Evolutionary conservation across 2,888 invertebrate genomes (phyloP), one percentile per base, ranked within the genome.

Genomic region (Brenthis hecate): DNA sequence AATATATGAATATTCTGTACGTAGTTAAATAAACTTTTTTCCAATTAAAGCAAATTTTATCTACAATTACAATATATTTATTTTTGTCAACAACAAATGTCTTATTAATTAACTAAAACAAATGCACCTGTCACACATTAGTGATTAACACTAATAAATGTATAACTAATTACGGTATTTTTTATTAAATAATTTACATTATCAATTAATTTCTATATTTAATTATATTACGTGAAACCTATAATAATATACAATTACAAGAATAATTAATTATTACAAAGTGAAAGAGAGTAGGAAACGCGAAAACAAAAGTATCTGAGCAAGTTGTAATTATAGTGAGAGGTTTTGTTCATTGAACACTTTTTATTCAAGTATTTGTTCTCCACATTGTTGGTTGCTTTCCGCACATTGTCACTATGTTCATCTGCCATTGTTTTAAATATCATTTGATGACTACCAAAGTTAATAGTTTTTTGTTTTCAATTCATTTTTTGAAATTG

Each of bases 301-400:
- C 78, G 86, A 89, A 91, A 90, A 89, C 82, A 90, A 90, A 90
- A 90, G 87, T 88, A 76, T 78, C 80, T 85, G 85, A 76, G 73
- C 76, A 79, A 81, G 75, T 75, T 79, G 78, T 82, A 88, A 89
- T 89, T 89, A 89, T 81, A 86, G 87, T 85, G 89, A 87, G 89
- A 89, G 88, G 79, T 73, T 72, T 77, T 70, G 74, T 71, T 81
- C 85, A 87, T 88, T 87, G 86, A 87, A 80, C 70, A 62, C 80
- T 85, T 87, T 88, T 89, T 85, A 76, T 74, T 73, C 71, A 74
- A 73, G 77, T 73, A 72, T 76, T 78, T 77, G 80, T 75, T 75
- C 73, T 74, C 72, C 74, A 73, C 70, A 63, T 65, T 72, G 55
- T 73, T 71, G 74, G 74, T 75, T 75, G 72, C 81, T 85, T 91